Base-by-base conservation (phyloP, 2,113 vertebrate species). In the Chlamydotis undulata region DNA sequence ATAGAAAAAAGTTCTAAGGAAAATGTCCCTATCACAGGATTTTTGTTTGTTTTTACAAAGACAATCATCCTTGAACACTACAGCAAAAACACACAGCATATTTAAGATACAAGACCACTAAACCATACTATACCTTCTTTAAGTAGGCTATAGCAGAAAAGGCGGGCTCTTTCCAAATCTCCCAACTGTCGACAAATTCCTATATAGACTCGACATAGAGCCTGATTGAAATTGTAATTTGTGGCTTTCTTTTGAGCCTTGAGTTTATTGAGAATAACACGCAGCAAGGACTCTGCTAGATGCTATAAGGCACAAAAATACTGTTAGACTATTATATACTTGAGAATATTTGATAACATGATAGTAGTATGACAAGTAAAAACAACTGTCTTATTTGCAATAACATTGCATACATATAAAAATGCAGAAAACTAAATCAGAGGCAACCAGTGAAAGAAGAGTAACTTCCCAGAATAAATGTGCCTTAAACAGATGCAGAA, bases 131-230 rank as follows among this genome's bases (percentile, higher is more conserved):
- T 88, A 99, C 99, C 99, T 98, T 99, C 99, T 91, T 98, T 98
- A 31, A 99, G 98, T 9, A 99, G 94, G 89, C 98, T 99, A 75
- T 99, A 99, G 86, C 98, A 99, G 67, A 99, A 97, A n/a, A 99
- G 85, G 26, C 98, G 99, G 12, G 98, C 99, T 94, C 98, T 98
- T 91, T 99, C 99, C 95, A 98, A 76, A 92, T 99, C 98, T 63
- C 98, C 97, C 19, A 98, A 92, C 70, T 99, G 99, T 59, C 99
- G 98, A 87, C 99, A 99, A 67, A 99, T 77, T 10, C 98, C 99
- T 25, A 97, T 97, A 59, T 99, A 99, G 47, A 99, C 98, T 94
- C 99, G 98, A 81, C 99, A 99, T 4, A 99, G 97, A 37, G 99
- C 98, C 35, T 99, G 99, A 41, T 91, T 89, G 74, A 98, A 96